phyloP scores from a whole-genome alignment of 2,888 invertebrate species.

The Drosophila anomalata region DNA sequence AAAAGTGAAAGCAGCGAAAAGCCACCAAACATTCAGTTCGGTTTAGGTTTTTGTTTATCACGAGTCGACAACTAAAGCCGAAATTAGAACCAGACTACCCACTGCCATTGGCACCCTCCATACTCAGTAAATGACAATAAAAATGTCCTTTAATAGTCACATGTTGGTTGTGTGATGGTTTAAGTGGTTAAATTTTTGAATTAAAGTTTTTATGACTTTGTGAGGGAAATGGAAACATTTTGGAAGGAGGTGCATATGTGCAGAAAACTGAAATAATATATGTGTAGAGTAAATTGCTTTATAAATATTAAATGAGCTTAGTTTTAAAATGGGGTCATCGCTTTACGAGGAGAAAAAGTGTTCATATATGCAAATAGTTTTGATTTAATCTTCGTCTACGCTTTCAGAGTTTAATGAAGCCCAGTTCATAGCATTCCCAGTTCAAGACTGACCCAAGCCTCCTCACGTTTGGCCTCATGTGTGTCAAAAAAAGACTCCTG shows the following conservation, averaged over 20 bases:
- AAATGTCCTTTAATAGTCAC: slow-evolving; percentile 28
- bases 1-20: slow-evolving; percentile 46
- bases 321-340: slow-evolving; percentile 2
- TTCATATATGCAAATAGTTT: slow-evolving; percentile 10
- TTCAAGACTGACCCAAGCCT: slow-evolving; percentile 16
- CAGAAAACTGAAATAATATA: slow-evolving; percentile 4
- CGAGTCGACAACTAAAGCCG: slow-evolving; percentile 33
- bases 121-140: slow-evolving; percentile 27
- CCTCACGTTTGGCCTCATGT: slow-evolving; percentile 8
- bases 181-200: slow-evolving; percentile 29
- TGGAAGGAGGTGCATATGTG: background rate
- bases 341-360: slow-evolving; percentile 1
- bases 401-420: slow-evolving; percentile 17
- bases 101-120: slow-evolving; percentile 50
- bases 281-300: slow-evolving; percentile 21
- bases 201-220: slow-evolving; percentile 23
- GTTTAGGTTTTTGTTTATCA: slow-evolving; percentile 26
- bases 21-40: slow-evolving; percentile 35
- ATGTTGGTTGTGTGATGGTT: slow-evolving; percentile 3
- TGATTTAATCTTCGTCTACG: background rate
- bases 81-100: slow-evolving; percentile 40
- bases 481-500: slow-evolving; percentile 34
- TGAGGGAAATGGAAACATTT: background rate
- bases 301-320: slow-evolving; percentile 17
- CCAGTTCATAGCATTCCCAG: slow-evolving; percentile 13